Evolutionary conservation across 2,113 vertebrate genomes (phyloP).

Genomic region (Microcebus jonahi): DNA sequence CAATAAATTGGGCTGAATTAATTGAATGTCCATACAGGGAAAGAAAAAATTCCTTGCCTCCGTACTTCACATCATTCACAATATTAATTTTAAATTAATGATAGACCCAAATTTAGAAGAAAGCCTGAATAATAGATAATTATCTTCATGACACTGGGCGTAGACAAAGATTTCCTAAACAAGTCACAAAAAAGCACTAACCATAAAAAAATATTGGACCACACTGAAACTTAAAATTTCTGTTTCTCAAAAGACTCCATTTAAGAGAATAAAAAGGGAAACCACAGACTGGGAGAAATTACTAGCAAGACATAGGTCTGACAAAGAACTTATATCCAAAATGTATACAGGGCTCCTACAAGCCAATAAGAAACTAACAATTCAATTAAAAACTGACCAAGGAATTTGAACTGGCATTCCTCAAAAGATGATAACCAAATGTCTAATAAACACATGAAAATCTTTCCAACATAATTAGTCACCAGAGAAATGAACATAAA

Average conservation of each 20-base stretch:
- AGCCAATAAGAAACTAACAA: not conserved
- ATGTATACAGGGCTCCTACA: not conserved
- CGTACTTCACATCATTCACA: not conserved
- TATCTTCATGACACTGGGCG: not conserved
- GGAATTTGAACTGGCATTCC: not conserved
- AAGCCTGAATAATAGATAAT: not conserved
- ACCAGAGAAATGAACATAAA: not conserved
- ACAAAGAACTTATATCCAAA: not conserved
- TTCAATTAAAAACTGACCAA: not conserved
- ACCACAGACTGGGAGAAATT: not conserved
- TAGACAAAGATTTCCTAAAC: not conserved
- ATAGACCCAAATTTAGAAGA: not conserved
- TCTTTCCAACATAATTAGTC: not conserved
- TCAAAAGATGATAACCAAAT: not conserved
- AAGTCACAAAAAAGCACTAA: not conserved
- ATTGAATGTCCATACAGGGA: not conserved
- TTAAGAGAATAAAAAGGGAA: not conserved
- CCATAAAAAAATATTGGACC: not conserved
- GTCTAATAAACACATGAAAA: not conserved
- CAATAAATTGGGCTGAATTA: not conserved
- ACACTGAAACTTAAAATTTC: not conserved
- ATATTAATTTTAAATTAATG: not conserved
- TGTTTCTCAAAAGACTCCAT: not conserved
- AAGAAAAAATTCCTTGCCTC: not conserved
- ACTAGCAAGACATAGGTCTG: not conserved